These are phyloP conservation scores for Panonychus citri DNA, from an alignment of 1,140 invertebrate species.

Conservation along the genomic window DNA sequence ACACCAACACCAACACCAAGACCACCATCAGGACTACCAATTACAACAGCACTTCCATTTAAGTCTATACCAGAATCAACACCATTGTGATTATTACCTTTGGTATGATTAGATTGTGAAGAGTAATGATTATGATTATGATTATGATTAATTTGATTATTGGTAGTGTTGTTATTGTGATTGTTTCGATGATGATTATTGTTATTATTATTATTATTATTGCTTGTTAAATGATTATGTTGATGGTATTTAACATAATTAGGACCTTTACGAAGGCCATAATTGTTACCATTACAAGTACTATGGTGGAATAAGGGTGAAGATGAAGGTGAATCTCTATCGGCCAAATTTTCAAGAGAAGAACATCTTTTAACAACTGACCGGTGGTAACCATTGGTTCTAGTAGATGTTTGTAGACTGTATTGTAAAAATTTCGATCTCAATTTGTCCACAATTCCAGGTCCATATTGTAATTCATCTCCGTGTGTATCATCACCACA, in stretches of 20 bases:
- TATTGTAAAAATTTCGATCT: conserved; percentile 49
- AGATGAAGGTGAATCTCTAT: neutral
- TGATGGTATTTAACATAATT: neutral
- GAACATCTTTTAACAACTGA: conserved; percentile 44
- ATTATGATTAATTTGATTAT: too few relatives aligned
- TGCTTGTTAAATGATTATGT: too few relatives aligned
- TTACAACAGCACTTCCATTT: too few relatives aligned
- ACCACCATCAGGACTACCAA: too few relatives aligned
- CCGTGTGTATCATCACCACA: conserved; percentile 1
- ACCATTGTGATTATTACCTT: too few relatives aligned
- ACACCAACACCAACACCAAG: too few relatives aligned
- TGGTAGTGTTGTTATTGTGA: too few relatives aligned
- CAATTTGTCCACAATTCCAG: conserved; percentile 58
- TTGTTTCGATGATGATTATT: too few relatives aligned
- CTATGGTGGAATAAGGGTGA: too few relatives aligned
- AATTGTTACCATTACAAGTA: neutral
- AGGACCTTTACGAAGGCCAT: neutral
- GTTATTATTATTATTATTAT: neutral
- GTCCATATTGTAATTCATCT: conserved; percentile 61
- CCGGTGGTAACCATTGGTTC: conserved; percentile 38
- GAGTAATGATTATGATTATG: too few relatives aligned
- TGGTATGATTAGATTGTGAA: too few relatives aligned
- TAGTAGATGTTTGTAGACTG: neutral
- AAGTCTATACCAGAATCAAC: too few relatives aligned
- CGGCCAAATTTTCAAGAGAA: conserved; percentile 48